Evolutionary conservation across 2,797 vertebrate genomes (phyloP), one percentile per base, ranked within the genome.

Genomic region (Lateolabrax maculatus): DNA sequence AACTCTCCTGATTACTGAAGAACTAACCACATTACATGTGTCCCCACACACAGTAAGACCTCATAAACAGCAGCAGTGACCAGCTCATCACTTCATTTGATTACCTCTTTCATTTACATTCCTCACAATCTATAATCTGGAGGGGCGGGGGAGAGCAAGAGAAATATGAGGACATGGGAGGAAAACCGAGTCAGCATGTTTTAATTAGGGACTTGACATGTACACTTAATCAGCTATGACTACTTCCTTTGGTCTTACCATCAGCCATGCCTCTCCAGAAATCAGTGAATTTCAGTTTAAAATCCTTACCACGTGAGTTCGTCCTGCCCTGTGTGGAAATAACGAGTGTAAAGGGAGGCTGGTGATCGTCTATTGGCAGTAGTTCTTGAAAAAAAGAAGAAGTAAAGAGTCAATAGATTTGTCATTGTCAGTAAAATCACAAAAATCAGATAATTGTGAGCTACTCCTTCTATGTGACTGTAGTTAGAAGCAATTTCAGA

Each of bases 31-130:
- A 86, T 92, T 79, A 79, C 73, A 56, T 88, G 77, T 92, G 87
- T 92, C 86, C 84, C 69, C 15, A 44, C 66, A 44, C 71, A 83
- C 69, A 41, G 55, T 74, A 21, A 53, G 80, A 71, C 81, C 84
- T 87, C 36, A 65, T 84, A 76, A 95, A 94, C 84, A 87, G 83
- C 34, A 58, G 0, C 79, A 73, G 75, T 74, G 43, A 86, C 85
- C 81, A 55, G 68, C 63, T 70, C 78, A 60, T 75, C 70, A 86
- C 93, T 93, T 94, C 89, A 85, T 91, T 90, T 92, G 88, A 94
- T 95, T 94, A 89, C 84, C 83, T 93, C 92, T 90, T 89, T 75
- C 83, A 90, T 94, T 94, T 93, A 77, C 80, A 75, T 62, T 85
- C 90, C 81, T 87, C 84, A 56, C 51, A 36, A 77, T 83, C 76